Evolutionary conservation across 2,888 invertebrate genomes (phyloP), one percentile per base, ranked within the genome.

Genomic region (Arrhopalites spinosus): DNA sequence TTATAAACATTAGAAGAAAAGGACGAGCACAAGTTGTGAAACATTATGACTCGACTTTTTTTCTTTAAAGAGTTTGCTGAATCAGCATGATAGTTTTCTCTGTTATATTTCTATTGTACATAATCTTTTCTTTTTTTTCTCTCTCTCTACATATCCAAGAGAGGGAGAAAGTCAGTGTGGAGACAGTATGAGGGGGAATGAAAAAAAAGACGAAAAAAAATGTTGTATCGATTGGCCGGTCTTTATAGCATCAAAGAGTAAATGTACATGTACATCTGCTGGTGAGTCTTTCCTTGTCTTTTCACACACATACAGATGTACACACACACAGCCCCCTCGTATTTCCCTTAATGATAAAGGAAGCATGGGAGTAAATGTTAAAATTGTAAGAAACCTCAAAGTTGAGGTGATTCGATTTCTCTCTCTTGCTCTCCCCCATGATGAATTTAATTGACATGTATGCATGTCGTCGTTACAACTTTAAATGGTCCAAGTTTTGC

Each of bases 361-460:
- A 50, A 27, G 36, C 67, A 23, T 36, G 43, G 66, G 66, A 66
- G 36, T 36, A 36, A 69, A 68, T 50, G 69, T 50, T 43, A 47
- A 59, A 66, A 59, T 71, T 71, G 36, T 23, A 71, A 71, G 59
- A 71, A 71, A 59, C 71, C 71, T 71, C 71, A 71, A 59, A 59
- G 59, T 71, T 71, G 71, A 71, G 71, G 71, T 71, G 59, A 71
- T 59, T 70, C 70, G 59, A 71, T 50, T 45, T 74, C 68, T 7
- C 70, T 36, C 61, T 74, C 70, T n/a, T n/a, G n/a, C n/a, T n/a
- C n/a, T n/a, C n/a, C n/a, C n/a, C n/a, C n/a, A n/a, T 61, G 74
- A 74, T 64, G 73, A 73, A 74, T 77, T 77, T 77, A 77, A 77
- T 77, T 77, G 77, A 77, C 74, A 71, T 74, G 74, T 74, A 71